Evolutionary conservation across 2,888 invertebrate species (phyloP).

Genomic region (Drosophila testacea): DNA sequence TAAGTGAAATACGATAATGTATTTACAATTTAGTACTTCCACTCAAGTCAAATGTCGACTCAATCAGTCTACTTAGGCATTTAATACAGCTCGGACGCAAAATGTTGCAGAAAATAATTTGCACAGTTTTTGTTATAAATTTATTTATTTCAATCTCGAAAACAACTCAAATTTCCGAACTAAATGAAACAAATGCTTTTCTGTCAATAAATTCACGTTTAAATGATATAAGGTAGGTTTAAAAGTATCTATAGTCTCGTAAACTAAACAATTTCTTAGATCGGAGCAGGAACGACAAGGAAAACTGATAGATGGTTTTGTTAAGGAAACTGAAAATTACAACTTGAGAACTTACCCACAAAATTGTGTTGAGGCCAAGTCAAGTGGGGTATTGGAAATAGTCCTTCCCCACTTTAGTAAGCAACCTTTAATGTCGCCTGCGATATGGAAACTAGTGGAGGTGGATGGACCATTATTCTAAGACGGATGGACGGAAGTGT

Average conservation of each 20-base stretch:
- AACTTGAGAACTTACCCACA: background rate
- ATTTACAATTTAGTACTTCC: too few relatives aligned
- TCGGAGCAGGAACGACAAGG: background rate
- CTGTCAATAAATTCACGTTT: background rate
- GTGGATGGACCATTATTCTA: conserved; percentile 45
- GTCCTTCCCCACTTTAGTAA: conserved; percentile 24
- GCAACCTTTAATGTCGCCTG: conserved; percentile 44
- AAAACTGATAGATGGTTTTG: background rate
- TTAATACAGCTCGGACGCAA: background rate
- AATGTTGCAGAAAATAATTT: background rate
- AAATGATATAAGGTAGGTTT: background rate
- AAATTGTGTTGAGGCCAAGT: conserved; percentile 28
- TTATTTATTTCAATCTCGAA: background rate
- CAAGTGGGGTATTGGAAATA: conserved; percentile 9
- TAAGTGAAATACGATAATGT: background rate
- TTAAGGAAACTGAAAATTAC: background rate
- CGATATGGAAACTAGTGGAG: conserved; percentile 23
- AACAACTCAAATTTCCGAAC: conserved; percentile 2
- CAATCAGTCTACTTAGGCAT: background rate
- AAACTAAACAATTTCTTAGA: background rate
- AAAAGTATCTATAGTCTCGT: too few relatives aligned
- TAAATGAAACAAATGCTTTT: background rate
- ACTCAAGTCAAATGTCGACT: background rate
- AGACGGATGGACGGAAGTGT: conserved; percentile 46
- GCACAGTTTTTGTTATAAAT: background rate